A percentile compares a stretch with the other conserved stretches of the same genome.
Evolutionary conservation across 2,888 invertebrate genomes (phyloP).

Genomic region (Caenorhabditis drosophilae): DNA sequence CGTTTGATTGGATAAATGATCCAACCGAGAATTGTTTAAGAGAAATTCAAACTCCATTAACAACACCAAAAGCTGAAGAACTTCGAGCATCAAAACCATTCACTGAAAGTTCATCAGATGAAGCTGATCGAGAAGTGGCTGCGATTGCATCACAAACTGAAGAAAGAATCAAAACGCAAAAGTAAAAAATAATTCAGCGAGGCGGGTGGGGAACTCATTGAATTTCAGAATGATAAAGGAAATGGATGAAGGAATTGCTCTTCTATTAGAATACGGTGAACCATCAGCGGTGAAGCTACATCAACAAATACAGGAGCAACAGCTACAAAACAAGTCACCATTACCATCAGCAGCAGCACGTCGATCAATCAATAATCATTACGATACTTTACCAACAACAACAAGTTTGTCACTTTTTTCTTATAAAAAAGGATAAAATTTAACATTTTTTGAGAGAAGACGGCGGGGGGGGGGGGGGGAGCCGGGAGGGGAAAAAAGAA

Average conservation of each 20-base stretch:
- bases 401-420: conserved; percentile 5
- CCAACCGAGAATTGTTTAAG: conserved; percentile 15
- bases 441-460: no score
- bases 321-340: neutral
- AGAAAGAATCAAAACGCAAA: conserved; percentile 3
- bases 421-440: no score
- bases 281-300: conserved; percentile 5
- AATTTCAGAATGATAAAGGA: conserved; percentile 5
- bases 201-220: neutral
- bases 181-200: conserved; percentile 10
- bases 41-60: conserved; percentile 23
- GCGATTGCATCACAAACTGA: conserved; percentile 13
- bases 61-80: conserved; percentile 21
- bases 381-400: conserved; percentile 27
- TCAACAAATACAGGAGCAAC: neutral
- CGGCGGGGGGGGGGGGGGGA: no score
- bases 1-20: conserved; percentile 54
- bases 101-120: conserved; percentile 37
- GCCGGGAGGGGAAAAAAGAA: no score
- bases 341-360: no score
- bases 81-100: conserved; percentile 1
- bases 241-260: conserved; percentile 15
- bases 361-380: no score
- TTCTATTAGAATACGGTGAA: conserved; percentile 14
- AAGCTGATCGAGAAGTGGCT: conserved; percentile 50